A percentile compares a stretch with the other conserved stretches of the same genome.
Evolutionary conservation across 2,113 vertebrate genomes (phyloP).

Genomic region (Epinephelus lanceolatus): DNA sequence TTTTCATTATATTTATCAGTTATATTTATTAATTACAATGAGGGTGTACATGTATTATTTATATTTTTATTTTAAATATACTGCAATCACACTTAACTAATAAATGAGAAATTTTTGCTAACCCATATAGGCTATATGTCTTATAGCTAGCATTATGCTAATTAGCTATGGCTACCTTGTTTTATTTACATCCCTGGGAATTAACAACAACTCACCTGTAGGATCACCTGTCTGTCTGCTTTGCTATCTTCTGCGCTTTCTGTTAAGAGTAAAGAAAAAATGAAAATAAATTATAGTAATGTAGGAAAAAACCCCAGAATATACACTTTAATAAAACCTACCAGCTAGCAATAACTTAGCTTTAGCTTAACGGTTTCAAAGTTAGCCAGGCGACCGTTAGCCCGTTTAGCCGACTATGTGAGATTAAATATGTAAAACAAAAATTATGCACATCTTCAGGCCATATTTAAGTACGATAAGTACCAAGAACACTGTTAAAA

Average conservation of each 20-base stretch:
- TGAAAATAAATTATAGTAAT: neutral
- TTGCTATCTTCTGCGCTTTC: neutral
- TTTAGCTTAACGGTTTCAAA: neutral
- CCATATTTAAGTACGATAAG: neutral
- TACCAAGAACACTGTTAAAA: neutral
- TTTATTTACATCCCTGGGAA: neutral
- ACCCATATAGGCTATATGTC: too few species aligned
- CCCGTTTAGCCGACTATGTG: neutral
- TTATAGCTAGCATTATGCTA: neutral
- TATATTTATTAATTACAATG: neutral
- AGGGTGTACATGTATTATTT: neutral
- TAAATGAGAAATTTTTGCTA: neutral
- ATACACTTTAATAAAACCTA: neutral
- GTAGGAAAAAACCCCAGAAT: neutral
- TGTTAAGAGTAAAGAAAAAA: neutral
- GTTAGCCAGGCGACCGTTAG: too few species aligned
- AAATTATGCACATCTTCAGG: neutral
- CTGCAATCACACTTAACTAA: neutral
- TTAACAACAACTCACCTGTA: neutral
- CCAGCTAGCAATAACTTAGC: neutral
- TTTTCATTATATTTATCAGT: neutral
- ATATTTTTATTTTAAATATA: neutral
- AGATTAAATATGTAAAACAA: neutral
- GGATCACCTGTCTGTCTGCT: neutral
- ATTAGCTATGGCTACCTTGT: neutral